Evolutionary conservation across 1,140 invertebrate genomes (phyloP), one percentile per base, ranked within the genome.

Genomic region (Zaprionus ornatus): DNA sequence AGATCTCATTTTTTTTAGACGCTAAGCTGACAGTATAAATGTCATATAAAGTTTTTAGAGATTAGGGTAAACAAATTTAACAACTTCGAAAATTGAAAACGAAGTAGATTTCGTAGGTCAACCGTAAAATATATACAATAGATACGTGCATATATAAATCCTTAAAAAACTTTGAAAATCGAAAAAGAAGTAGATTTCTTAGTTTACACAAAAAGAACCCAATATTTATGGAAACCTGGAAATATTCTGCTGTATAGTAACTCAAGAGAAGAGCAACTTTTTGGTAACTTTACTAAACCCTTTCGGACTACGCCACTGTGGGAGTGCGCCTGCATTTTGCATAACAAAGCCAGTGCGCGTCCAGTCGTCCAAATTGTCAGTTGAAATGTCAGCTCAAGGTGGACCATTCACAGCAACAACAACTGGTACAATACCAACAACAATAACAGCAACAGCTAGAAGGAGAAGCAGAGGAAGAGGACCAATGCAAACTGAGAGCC

Each of bases 301-400:
- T 6, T 23, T 50, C 13, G 19, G 1, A 13, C 10, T 50, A 48
- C 45, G 27, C 27, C 7, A 61, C 21, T 61, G 50, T 42, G 37
- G 42, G 40, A 35, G 55, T 27, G 55, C 40, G 55, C 65, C 66
- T 62, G 74, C 72, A 69, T 71, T 87, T 87, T 87, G 85, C 84
- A 87, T 87, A 69, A 87, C 77, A 87, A 87, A 87, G 80, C 60
- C 42, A 61, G 71, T 56, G 75, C 83, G 74, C 74, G 81, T 78
- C 74, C 74, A 78, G 70, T 86, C 80, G 77, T 87, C 77, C 83
- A 88, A 87, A 83, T 84, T 87, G 84, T 78, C 84, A 87, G 80
- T 87, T 84, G 85, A 84, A 87, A 87, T 87, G 84, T 88, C 84
- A 77, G 84, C 85, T 84, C 84, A 84, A 77, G 72, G 77, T 54